Evolutionary conservation across 2,113 vertebrate genomes (phyloP).

Genomic region (Puffinus mauretanicus): DNA sequence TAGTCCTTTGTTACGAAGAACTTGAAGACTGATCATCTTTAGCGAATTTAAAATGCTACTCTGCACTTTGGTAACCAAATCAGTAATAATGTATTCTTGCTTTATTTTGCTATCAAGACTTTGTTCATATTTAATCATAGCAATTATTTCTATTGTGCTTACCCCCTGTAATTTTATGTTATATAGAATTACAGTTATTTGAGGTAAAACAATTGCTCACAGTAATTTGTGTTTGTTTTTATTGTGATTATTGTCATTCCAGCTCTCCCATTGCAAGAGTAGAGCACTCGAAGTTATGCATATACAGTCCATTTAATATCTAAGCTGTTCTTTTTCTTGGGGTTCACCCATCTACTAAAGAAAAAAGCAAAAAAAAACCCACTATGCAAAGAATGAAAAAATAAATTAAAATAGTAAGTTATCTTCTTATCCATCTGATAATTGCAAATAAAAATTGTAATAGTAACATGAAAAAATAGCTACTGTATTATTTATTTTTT

Average conservation of each 20-base stretch:
- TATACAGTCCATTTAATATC: not conserved
- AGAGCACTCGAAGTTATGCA: not conserved
- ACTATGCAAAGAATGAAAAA: not conserved
- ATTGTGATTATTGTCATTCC: not conserved
- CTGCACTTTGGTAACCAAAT: not conserved
- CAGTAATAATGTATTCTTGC: not conserved
- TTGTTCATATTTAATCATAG: constrained; percentile 5
- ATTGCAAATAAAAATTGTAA: not conserved
- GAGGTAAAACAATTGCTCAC: constrained; percentile 38
- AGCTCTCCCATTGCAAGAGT: not conserved
- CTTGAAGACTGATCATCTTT: not conserved
- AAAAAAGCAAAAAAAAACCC: not conserved
- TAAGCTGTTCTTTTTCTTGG: not conserved
- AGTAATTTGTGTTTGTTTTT: constrained; percentile 1
- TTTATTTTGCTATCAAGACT: constrained; percentile 4
- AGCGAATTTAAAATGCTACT: not conserved
- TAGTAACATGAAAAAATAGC: not conserved
- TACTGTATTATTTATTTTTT: not conserved
- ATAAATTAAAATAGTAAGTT: not conserved
- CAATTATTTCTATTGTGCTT: constrained; percentile 25
- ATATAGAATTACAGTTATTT: constrained; percentile 4
- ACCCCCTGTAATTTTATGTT: not conserved
- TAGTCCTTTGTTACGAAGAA: not conserved
- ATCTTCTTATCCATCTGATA: not conserved
- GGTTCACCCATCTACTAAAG: not conserved